phyloP scores from a whole-genome alignment of 2,888 invertebrate genomes.

The Leptopilina syphax region DNA sequence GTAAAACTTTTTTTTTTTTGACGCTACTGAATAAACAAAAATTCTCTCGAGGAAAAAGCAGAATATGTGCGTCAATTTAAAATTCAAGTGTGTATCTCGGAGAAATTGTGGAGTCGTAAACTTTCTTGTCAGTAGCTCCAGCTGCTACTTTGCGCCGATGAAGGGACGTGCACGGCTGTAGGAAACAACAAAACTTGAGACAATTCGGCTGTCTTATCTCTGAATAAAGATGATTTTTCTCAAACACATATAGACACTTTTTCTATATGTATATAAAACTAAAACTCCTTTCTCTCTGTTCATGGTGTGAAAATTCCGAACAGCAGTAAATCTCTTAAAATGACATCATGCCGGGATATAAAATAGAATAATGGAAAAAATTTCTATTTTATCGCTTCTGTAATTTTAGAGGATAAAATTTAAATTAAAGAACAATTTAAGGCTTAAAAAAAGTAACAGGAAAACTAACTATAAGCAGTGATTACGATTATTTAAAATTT shows the following conservation, averaged over 20 bases:
- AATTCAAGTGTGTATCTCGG: slow-evolving; percentile 7
- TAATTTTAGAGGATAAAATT: too few relatives aligned
- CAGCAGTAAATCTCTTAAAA: slow-evolving; percentile 16
- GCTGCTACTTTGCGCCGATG: background rate
- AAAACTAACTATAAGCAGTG: background rate
- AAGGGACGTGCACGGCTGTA: slow-evolving; percentile 15
- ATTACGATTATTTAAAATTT: too few relatives aligned
- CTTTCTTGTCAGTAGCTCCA: slow-evolving; percentile 19
- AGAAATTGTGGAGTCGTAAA: slow-evolving; percentile 7
- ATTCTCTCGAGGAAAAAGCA: background rate
- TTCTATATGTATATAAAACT: too few relatives aligned
- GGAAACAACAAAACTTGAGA: slow-evolving; percentile 26
- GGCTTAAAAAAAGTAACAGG: background rate
- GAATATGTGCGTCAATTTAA: background rate
- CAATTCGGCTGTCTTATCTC: slow-evolving; percentile 13
- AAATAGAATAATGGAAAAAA: background rate
- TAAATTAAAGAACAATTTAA: too few relatives aligned
- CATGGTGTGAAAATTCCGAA: slow-evolving; percentile 17
- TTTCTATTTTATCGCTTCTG: too few relatives aligned
- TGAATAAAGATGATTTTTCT: background rate
- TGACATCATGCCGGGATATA: background rate
- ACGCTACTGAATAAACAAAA: too few relatives aligned
- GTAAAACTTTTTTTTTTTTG: too few relatives aligned
- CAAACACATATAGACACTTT: background rate
- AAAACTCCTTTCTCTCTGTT: background rate